phyloP scores from a whole-genome alignment of 2,113 vertebrate species.

The Podarcis cretensis region DNA sequence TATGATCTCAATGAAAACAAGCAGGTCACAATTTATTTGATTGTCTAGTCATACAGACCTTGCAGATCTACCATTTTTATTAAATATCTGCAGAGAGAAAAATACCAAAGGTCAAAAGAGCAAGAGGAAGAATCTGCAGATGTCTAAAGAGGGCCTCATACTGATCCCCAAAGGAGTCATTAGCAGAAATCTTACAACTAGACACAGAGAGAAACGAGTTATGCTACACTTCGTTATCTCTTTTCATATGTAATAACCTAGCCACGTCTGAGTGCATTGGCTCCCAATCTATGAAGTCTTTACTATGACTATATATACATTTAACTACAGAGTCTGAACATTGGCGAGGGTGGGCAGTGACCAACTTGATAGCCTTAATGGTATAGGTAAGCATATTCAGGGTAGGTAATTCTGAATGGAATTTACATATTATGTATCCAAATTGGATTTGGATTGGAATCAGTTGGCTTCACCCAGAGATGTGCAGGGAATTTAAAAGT shows the following conservation, averaged over 20 bases:
- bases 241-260: background rate
- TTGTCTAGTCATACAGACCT: background rate
- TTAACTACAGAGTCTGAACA: background rate
- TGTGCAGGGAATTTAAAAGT: background rate
- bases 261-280: background rate
- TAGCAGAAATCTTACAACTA: background rate
- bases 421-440: background rate
- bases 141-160: background rate
- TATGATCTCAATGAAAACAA: accelerated
- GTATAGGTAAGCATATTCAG: background rate
- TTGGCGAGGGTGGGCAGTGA: background rate
- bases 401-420: too few relatives aligned
- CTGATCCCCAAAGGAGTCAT: background rate
- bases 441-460: background rate
- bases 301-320: background rate
- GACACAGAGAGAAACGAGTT: background rate
- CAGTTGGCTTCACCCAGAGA: background rate
- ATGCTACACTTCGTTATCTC: background rate
- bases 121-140: background rate
- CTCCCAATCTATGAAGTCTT: background rate
- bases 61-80: background rate
- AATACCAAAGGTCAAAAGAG: background rate
- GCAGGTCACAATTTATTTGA: accelerated
- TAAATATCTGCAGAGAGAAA: background rate
- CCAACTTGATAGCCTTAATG: background rate